These are phyloP conservation scores for Chelonus insularis DNA, from an alignment of 1,140 invertebrate genomes.

Conservation along the genomic window DNA sequence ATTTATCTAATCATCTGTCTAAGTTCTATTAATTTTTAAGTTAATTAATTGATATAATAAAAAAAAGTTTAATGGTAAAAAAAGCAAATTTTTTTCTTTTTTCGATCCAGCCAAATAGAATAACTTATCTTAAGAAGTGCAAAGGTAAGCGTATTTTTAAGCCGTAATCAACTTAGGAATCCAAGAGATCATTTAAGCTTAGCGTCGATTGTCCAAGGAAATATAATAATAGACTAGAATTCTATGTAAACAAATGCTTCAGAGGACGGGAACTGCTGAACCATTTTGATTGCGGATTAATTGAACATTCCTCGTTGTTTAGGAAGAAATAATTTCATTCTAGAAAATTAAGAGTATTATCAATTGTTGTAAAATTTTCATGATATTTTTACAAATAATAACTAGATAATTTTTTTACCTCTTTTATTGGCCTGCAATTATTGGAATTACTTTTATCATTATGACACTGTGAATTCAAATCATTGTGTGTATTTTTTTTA, in stretches of 20 bases:
- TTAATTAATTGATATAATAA: background rate
- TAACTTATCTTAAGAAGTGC: background rate
- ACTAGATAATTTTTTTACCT: too few species aligned
- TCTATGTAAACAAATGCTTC: background rate
- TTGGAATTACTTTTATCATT: background rate
- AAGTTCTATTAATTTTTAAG: background rate
- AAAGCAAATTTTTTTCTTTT: too few species aligned
- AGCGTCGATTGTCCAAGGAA: conserved; percentile 2
- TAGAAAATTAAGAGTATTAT: background rate
- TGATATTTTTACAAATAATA: too few species aligned
- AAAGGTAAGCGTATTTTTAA: conserved; percentile 1
- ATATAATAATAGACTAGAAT: conserved; percentile 5
- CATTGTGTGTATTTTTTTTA: conserved; percentile 36
- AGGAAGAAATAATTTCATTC: background rate
- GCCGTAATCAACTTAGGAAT: background rate
- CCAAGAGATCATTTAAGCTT: background rate
- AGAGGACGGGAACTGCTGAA: background rate
- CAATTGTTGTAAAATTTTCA: too few species aligned
- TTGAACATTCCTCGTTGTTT: background rate
- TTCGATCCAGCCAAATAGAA: background rate
- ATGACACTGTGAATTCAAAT: conserved; percentile 25
- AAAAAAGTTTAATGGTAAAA: too few species aligned
- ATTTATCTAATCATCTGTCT: background rate
- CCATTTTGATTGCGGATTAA: background rate
- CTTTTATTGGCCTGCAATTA: background rate